Conservation (phyloP, 2,797 vertebrate species). For the Scolopax bukidnonensis region DNA sequence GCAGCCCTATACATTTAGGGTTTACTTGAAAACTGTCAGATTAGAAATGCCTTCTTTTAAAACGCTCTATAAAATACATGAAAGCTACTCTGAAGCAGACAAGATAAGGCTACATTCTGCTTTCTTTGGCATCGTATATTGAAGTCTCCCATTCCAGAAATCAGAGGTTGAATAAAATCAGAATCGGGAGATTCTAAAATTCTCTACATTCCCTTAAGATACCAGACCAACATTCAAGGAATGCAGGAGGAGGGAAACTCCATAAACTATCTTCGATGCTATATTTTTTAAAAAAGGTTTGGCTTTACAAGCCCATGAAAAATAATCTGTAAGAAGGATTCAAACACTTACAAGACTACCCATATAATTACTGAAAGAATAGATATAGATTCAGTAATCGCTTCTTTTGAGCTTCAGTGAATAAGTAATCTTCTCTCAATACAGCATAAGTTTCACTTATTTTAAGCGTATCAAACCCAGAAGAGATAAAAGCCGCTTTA, state of each 20-base stretch:
- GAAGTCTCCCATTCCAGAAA: background rate
- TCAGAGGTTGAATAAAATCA: background rate
- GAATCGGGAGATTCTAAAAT: background rate
- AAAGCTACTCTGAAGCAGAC: background rate
- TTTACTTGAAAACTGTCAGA: background rate
- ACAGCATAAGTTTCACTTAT: slow-evolving; percentile 65
- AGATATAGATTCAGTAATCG: slow-evolving; percentile 30
- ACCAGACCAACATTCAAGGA: background rate
- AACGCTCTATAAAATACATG: background rate
- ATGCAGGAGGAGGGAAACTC: background rate
- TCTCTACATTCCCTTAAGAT: background rate
- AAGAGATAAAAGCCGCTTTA: slow-evolving; percentile 60
- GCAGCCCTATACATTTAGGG: background rate
- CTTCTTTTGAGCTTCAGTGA: slow-evolving; percentile 54
- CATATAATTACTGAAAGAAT: slow-evolving; percentile 36
- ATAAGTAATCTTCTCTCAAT: slow-evolving; percentile 56
- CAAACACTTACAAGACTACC: slow-evolving; percentile 40
- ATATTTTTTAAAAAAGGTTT: background rate
- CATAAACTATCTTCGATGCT: background rate
- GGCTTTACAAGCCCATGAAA: background rate
- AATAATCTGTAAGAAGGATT: slow-evolving; percentile 8
- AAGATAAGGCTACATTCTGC: background rate
- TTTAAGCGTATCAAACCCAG: slow-evolving; percentile 64
- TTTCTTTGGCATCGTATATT: background rate
- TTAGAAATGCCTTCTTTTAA: background rate